phyloP scores from a whole-genome alignment of 1,140 invertebrate species.

The Drosophila willistoni region DNA sequence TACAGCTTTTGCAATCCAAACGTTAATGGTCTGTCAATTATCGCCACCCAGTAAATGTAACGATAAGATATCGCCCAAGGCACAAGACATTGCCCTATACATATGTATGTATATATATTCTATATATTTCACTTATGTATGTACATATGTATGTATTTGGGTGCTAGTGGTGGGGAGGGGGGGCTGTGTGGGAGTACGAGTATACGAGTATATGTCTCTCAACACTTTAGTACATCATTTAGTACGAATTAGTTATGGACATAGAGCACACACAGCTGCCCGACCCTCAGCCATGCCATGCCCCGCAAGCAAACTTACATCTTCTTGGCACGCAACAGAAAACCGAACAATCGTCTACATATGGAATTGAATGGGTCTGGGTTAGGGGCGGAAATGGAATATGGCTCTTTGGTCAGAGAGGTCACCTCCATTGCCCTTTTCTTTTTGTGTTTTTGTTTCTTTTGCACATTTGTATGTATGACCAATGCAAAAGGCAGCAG shows the following conservation, averaged over 20 bases:
- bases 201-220: constrained; percentile 33
- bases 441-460: constrained; percentile 40
- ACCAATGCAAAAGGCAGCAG: constrained; percentile 38
- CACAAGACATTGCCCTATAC: constrained; percentile 32
- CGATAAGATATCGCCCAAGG: constrained; percentile 74
- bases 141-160: constrained; percentile 2
- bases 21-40: constrained; percentile 81
- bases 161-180: constrained; percentile 12
- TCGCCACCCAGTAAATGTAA: constrained; percentile 80
- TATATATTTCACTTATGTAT: background rate
- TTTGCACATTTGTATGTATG: constrained; percentile 80
- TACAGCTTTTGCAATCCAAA: constrained; percentile 76
- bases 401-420: constrained; percentile 22
- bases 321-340: constrained; percentile 20
- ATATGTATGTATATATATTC: constrained; percentile 20
- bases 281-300: background rate
- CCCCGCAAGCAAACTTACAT: constrained; percentile 19
- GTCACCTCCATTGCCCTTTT: constrained; percentile 49
- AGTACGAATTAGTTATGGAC: constrained; percentile 80
- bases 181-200: background rate
- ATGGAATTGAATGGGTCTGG: constrained; percentile 39
- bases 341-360: constrained; percentile 15
- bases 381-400: background rate
- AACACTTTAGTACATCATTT: constrained; percentile 81
- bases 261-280: constrained; percentile 42